Base-by-base conservation (phyloP, 2,797 vertebrate genomes). In the Argentina silus region DNA sequence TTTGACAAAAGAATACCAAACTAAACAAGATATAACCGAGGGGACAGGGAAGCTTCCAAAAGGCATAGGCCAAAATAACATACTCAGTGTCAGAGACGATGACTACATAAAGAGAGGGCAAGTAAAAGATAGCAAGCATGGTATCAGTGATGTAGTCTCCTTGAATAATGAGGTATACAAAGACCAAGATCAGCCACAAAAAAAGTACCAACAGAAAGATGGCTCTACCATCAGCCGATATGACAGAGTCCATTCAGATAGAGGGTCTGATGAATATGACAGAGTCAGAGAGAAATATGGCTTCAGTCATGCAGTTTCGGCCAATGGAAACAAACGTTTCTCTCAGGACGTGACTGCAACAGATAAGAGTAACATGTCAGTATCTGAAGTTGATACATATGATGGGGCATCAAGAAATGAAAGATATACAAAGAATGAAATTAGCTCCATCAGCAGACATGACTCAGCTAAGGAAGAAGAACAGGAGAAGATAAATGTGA, bases 201-300 rank as follows among this genome's bases (percentile, higher is more conserved):
- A 78, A 81, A 73, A 42, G 14, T 21, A 68, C 56, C 67, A 72
- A 66, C 72, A 78, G 6, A 78, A n/a, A 6, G 72, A 78, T 57
- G 66, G 83, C 2, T 45, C 56, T 36, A 23, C 65, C 14, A 50
- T 36, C 65, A 50, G 48, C 47, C 27, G 12, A 8, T 67, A 36
- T 67, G 64, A 67, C 14, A 14, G 21, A 4, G 21, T n/a, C 10
- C 17, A 7, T 59, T 17, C 11, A 48, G 57, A 15, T 11, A 43
- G 21, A 76, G 79, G 69, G 0, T 17, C 14, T 61, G 64, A 84
- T 47, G 83, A 90, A 43, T 88, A 82, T 80, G 53, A 81, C 6
- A 59, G 7, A 63, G 65, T 89, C 0, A 78, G 83, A 83, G 85
- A 83, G 51, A 92, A 90, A 86, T 86, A 89, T 69, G 85, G 77